Percentiles rank a stretch among this genome's conserved stretches.
These are phyloP conservation scores for Mormoops blainvillei DNA, from an alignment of 2,113 vertebrate genomes.

Conservation along the genomic window DNA sequence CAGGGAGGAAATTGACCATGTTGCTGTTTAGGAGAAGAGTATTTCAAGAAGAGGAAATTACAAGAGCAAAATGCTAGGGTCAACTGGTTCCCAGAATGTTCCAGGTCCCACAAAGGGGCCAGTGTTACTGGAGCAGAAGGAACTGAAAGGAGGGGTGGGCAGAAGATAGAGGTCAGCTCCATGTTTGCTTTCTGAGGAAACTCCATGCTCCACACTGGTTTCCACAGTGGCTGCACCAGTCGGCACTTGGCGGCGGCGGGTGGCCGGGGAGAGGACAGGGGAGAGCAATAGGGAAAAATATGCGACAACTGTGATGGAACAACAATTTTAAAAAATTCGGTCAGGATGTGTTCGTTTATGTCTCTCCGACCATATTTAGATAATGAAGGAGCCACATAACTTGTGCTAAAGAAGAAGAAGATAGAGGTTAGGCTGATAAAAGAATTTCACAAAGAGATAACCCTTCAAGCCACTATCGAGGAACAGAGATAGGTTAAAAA, in stretches of 20 bases:
- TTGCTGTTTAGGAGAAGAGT: background rate
- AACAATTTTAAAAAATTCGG: background rate
- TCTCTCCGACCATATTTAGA: background rate
- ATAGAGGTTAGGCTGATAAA: background rate
- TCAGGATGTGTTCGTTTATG: background rate
- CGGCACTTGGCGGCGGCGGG: too few species aligned
- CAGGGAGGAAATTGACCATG: too few species aligned
- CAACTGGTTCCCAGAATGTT: background rate
- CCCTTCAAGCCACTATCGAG: slow-evolving; percentile 44
- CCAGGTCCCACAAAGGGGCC: background rate
- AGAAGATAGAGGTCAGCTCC: background rate
- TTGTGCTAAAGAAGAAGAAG: background rate
- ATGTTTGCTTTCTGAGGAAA: too few species aligned
- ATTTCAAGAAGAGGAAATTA: background rate
- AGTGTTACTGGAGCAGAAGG: background rate
- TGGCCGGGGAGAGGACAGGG: too few species aligned
- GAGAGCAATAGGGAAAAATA: too few species aligned
- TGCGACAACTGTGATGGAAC: too few species aligned
- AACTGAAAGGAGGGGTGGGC: accelerated
- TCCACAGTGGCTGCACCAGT: too few species aligned
- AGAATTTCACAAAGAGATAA: slow-evolving; percentile 33
- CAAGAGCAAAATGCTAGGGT: background rate
- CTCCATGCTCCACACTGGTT: too few species aligned
- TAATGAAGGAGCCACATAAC: background rate
- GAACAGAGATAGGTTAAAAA: slow-evolving; percentile 47